These are phyloP conservation scores for Epistrophe eligans DNA, from an alignment of 2,888 invertebrate genomes.

Conservation along the genomic window DNA sequence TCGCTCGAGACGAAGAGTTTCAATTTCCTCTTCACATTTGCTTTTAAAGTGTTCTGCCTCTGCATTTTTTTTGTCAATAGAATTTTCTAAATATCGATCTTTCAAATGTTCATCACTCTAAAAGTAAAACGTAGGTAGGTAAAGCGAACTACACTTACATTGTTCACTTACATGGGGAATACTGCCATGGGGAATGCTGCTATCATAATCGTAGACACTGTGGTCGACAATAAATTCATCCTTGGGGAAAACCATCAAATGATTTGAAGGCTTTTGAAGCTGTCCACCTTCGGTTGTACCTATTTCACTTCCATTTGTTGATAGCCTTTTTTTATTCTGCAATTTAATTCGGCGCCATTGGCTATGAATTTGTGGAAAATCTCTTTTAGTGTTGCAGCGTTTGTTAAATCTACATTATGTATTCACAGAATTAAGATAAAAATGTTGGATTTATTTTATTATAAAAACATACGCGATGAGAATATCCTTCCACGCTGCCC, in stretches of 20 bases:
- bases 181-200: background rate
- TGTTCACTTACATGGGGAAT: background rate
- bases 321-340: background rate
- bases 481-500: background rate
- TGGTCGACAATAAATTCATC: conserved; percentile 1
- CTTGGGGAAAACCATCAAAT: background rate
- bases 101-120: background rate
- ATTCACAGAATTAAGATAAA: background rate
- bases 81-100: background rate
- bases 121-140: background rate
- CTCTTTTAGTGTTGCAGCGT: background rate
- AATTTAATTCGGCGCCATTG: background rate
- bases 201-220: background rate
- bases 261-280: background rate
- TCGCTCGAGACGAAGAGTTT: background rate
- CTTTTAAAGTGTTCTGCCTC: background rate
- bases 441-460: background rate
- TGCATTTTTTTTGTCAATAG: background rate
- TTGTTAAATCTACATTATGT: background rate
- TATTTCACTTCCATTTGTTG: background rate
- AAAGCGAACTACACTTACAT: no score
- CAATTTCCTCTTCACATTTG: conserved; percentile 7
- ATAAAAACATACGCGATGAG: background rate
- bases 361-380: background rate
- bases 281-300: no score